Evolutionary conservation across 2,113 vertebrate species (phyloP).

Genomic region (Cebus imitator): DNA sequence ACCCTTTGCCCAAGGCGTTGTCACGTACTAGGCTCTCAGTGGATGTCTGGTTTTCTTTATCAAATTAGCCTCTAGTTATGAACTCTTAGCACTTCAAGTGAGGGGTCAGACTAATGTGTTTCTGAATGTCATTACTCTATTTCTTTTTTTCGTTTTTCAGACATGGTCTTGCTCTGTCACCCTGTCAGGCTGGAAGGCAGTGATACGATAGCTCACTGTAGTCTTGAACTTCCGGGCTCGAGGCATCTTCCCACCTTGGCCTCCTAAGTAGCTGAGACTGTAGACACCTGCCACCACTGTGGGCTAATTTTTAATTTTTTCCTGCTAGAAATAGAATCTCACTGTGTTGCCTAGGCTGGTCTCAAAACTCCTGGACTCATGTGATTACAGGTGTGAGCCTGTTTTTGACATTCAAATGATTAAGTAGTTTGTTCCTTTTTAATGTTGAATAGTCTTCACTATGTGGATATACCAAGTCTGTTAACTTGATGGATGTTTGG

Average conservation of each 20-base stretch:
- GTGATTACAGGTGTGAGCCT: not conserved
- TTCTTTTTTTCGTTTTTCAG: not conserved
- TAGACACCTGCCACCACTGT: no score
- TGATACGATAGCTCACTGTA: no score
- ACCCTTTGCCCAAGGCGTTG: not conserved
- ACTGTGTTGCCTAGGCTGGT: no score
- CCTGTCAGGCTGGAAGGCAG: no score
- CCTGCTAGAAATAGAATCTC: no score
- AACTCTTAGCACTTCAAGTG: not conserved
- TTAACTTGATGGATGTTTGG: constrained; percentile 8
- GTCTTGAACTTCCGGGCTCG: no score
- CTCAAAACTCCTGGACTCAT: no score
- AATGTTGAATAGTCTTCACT: constrained; percentile 21
- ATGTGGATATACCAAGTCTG: constrained; percentile 36
- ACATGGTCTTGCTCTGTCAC: no score
- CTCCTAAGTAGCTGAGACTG: no score
- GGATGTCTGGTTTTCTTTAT: constrained; percentile 19
- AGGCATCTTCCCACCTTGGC: no score
- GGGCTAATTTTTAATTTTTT: no score
- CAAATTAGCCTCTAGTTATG: not conserved
- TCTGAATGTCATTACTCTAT: not conserved
- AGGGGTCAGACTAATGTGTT: not conserved
- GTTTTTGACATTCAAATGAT: constrained; percentile 23
- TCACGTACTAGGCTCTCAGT: not conserved
- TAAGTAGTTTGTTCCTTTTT: constrained; percentile 32